These are phyloP conservation scores for Drosophila sp. DNA, from an alignment of 1,140 invertebrate species.

Conservation along the genomic window DNA sequence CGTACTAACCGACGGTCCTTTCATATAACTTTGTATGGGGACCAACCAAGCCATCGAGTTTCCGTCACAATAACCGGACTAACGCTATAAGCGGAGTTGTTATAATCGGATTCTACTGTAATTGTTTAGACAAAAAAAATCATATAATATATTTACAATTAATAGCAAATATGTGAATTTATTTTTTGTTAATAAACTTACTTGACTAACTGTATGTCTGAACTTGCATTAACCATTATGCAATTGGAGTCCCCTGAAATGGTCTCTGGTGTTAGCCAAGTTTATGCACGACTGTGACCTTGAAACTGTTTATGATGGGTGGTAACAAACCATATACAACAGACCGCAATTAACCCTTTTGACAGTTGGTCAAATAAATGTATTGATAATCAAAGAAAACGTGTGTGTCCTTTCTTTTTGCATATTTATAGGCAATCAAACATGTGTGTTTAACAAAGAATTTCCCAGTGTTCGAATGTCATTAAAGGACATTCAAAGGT, in stretches of 20 bases:
- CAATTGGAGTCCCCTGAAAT: conserved; percentile 25
- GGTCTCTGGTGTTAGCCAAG: conserved; percentile 22
- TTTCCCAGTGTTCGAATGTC: conserved; percentile 1
- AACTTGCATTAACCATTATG: conserved; percentile 41
- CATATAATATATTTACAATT: too few relatives aligned
- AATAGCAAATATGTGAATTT: neutral
- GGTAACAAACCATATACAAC: conserved; percentile 24
- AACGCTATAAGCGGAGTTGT: too few relatives aligned
- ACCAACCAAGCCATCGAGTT: too few relatives aligned
- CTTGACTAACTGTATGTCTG: conserved; percentile 20
- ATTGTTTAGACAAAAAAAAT: neutral
- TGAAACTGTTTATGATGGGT: conserved; percentile 44
- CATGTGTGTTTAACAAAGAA: neutral
- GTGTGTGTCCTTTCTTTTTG: neutral
- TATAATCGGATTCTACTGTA: too few relatives aligned
- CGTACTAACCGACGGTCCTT: too few relatives aligned
- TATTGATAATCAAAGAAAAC: neutral
- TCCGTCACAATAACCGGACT: too few relatives aligned
- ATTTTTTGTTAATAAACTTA: neutral
- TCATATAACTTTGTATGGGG: too few relatives aligned
- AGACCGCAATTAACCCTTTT: neutral
- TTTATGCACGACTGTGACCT: conserved; percentile 44
- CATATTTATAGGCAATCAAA: neutral
- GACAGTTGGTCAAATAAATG: neutral
- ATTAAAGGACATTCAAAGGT: neutral